Evolutionary conservation across 2,113 vertebrate genomes (phyloP).

Genomic region (Strix aluco): DNA sequence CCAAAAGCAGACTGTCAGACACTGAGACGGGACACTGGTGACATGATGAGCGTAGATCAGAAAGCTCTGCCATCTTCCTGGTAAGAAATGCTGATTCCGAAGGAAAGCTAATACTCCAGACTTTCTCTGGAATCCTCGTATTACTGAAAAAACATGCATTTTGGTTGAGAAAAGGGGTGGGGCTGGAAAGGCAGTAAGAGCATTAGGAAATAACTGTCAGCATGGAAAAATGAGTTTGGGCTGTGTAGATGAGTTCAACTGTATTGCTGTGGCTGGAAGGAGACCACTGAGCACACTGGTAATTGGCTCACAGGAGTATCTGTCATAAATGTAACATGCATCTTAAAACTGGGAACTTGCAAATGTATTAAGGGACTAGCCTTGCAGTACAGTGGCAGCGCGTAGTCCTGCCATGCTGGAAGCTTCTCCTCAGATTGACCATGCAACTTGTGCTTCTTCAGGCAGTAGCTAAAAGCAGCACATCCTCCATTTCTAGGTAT

Average conservation of each 20-base stretch:
- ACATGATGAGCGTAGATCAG: slow-evolving; percentile 14
- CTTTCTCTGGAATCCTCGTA: slow-evolving; percentile 37
- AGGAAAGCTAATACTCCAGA: slow-evolving; percentile 55
- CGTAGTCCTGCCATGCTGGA: neutral
- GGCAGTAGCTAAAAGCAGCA: neutral
- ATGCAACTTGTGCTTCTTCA: neutral
- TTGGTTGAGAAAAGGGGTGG: slow-evolving; percentile 15
- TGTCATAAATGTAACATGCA: neutral
- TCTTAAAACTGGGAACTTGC: neutral
- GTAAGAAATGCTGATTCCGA: slow-evolving; percentile 58
- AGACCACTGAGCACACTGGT: slow-evolving; percentile 19
- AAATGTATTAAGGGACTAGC: neutral
- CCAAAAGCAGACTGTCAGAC: neutral
- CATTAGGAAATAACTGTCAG: slow-evolving; percentile 55
- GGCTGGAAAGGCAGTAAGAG: slow-evolving; percentile 31
- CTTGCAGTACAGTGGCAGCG: neutral
- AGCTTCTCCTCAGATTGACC: neutral
- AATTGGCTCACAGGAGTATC: neutral
- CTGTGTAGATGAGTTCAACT: slow-evolving; percentile 27
- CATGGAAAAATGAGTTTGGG: slow-evolving; percentile 48
- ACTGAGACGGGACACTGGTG: neutral
- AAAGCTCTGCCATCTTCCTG: slow-evolving; percentile 56
- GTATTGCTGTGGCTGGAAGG: slow-evolving; percentile 37
- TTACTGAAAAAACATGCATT: slow-evolving; percentile 63
- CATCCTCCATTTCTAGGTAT: neutral